Base-by-base conservation (phyloP, 2,113 vertebrate genomes). In the Engraulis encrasicolus region DNA sequence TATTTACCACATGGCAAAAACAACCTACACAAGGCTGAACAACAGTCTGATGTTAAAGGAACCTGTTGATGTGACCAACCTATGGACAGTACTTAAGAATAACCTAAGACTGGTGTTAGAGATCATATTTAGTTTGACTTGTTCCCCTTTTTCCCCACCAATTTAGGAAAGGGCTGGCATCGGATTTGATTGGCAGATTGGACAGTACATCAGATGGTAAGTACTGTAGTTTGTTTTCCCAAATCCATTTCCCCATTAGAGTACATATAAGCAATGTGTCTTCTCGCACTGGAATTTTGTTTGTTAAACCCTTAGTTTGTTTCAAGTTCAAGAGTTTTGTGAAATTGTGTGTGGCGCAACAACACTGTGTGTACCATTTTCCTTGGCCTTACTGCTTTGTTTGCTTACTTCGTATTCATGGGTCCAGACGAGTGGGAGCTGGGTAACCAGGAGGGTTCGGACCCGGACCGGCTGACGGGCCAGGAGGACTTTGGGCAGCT, bases 161-260 rank as follows among this genome's bases (percentile, higher is more conserved):
- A 45, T 5, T 45, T 77, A 96, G 94, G 81, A 95, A 94, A 91
- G 93, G 93, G 79, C 86, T 94, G 81, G 95, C 92, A 0, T 94
- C 92, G 78, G 95, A 96, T 93, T 91, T 96, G 89, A 94, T 95
- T 80, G 95, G 94, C n/a, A 94, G 91, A 1, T 45, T 94, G 88
- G 95, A 96, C 86, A 93, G 93, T 86, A 92, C 91, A 1, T 95
- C 93, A 84, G 95, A 96, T 85, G 95, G 95, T 96, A 91, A n/a
- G n/a, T n/a, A n/a, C n/a, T n/a, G 89, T 27, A 82, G 79, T 7
- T 0, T 27, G 36, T 31, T 19, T 77, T 50, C 12, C 23, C 6
- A 54, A 14, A 61, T n/a, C 27, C 23, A 15, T 19, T 81, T 2
- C 18, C 3, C 40, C n/a, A 78, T 9, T 1, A 7, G 37, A 50